A percentile compares a stretch with the other conserved stretches of the same genome.
These are phyloP conservation scores for Corydoras maculifer DNA, from an alignment of 2,113 vertebrate genomes.

Conservation along the genomic window DNA sequence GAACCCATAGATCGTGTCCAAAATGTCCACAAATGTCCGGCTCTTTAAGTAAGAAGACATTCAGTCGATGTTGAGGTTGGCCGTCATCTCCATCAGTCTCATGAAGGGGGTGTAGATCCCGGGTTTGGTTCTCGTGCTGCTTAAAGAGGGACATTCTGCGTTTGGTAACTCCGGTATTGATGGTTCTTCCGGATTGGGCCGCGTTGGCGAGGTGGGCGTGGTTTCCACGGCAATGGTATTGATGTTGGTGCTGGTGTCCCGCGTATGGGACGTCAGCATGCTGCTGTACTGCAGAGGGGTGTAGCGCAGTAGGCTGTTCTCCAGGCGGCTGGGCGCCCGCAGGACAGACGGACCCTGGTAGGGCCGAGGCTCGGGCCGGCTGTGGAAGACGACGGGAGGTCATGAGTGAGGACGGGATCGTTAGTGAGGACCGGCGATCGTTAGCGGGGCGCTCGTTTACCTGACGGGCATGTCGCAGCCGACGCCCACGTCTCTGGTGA, in stretches of 20 bases:
- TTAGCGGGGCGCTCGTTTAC: constrained; percentile 59
- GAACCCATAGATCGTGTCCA: too few species aligned
- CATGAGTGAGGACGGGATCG: not conserved
- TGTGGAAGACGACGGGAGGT: too few species aligned
- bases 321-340: too few species aligned
- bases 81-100: constrained; percentile 74
- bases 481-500: constrained; percentile 81
- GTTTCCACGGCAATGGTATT: not conserved
- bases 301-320: too few species aligned
- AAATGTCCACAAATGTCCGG: too few species aligned
- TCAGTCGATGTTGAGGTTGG: too few species aligned
- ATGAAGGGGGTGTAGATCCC: constrained; percentile 76
- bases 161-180: constrained; percentile 13
- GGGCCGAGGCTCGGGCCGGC: too few species aligned
- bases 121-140: constrained; percentile 25
- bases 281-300: too few species aligned
- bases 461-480: constrained; percentile 77
- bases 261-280: too few species aligned
- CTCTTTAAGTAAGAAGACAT: too few species aligned
- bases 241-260: constrained; percentile 9
- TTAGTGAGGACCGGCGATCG: not conserved
- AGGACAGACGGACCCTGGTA: too few species aligned
- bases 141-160: constrained; percentile 31
- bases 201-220: constrained; percentile 3
- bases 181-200: constrained; percentile 24